Base-by-base conservation (phyloP, 2,797 vertebrate genomes). In the Echeneis naucrates region DNA sequence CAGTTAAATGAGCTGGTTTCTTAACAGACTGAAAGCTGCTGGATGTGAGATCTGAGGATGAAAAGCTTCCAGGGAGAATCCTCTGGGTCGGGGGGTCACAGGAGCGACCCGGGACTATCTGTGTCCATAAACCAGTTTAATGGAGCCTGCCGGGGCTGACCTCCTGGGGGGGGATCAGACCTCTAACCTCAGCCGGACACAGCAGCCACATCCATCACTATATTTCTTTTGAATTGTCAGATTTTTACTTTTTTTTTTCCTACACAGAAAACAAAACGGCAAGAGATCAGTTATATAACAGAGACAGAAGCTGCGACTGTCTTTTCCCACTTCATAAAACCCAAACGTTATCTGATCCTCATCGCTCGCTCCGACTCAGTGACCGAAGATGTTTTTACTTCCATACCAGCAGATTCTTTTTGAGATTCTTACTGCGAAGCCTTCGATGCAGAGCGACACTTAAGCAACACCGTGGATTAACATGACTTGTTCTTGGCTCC, bases 401-500 rank as follows among this genome's bases (percentile, higher is more conserved):
- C 45, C 26, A 40, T 19, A 44, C 65, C 60, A 54, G 24, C 8
- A 14, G 3, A 11, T 10, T n/a, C 45, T 55, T 37, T 11, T 32
- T 12, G 11, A 68, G n/a, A 42, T 32, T 16, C n/a, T n/a, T n/a
- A n/a, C n/a, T n/a, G n/a, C n/a, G n/a, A n/a, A n/a, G n/a, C n/a
- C n/a, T n/a, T n/a, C n/a, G n/a, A n/a, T 2, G 24, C 11, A 7
- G 44, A 65, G 61, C 30, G 37, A 17, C 52, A 32, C 30, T 67
- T 27, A 35, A 56, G 27, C n/a, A 24, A 40, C 5, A 17, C 45
- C 8, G 52, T 81, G 69, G 23, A 85, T 79, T 78, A 72, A 17
- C 44, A 14, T 2, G 78, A 84, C 75, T 75, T 44, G 56, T 76
- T 83, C 59, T 76, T 69, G 72, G 79, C 72, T 63, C 13, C 1